Evolutionary conservation across 2,113 vertebrate genomes (phyloP).

Genomic region (Gambusia holbrooki): DNA sequence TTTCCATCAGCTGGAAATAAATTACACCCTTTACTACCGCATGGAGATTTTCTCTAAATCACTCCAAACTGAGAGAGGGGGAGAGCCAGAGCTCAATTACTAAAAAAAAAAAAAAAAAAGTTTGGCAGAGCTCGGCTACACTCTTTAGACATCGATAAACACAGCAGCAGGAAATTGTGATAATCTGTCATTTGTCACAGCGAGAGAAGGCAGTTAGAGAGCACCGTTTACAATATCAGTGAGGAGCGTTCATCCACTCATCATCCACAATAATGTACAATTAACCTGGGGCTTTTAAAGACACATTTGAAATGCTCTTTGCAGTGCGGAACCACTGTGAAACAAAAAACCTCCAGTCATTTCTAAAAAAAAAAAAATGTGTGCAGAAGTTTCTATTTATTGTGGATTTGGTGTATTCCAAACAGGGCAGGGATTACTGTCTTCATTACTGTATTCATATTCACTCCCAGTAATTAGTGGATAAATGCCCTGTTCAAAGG

Average conservation of each 20-base stretch:
- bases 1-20: not conserved
- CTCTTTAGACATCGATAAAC: slow-evolving; percentile 31
- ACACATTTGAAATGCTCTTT: not conserved
- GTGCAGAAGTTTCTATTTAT: not conserved
- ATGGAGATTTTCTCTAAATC: slow-evolving; percentile 13
- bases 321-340: not conserved
- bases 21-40: slow-evolving; percentile 13
- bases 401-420: not conserved
- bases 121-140: slow-evolving; percentile 19
- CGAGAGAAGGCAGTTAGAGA: not conserved
- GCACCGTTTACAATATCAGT: not conserved
- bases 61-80: not conserved
- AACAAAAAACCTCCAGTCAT: not conserved
- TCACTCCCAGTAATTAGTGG: not conserved
- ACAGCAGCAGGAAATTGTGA: slow-evolving; percentile 30
- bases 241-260: not conserved
- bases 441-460: not conserved
- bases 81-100: slow-evolving; percentile 18
- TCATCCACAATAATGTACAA: not conserved
- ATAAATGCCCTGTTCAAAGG: not conserved
- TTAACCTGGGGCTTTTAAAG: not conserved
- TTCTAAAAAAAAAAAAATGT: not conserved
- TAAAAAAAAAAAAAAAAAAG: slow-evolving; percentile 16
- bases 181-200: slow-evolving; percentile 17
- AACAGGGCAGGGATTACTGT: no score